Conservation (phyloP, 2,888 invertebrate species). For the Miltochrista miniata region DNA sequence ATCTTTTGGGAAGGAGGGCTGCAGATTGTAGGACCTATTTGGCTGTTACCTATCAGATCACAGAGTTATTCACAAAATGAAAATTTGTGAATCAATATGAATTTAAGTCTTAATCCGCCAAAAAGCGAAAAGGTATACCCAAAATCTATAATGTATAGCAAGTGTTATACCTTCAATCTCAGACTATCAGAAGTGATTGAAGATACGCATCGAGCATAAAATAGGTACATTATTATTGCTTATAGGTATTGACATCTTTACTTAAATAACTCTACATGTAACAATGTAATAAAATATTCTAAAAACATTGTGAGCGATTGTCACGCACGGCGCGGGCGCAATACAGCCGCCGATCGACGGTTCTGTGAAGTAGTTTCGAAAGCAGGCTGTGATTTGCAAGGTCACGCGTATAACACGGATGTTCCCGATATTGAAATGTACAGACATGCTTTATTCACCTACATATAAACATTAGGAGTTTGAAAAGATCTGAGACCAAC, state of each 20-base stretch:
- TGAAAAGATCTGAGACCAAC: conserved; percentile 73
- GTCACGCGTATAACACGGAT: conserved; percentile 84
- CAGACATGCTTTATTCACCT: conserved; percentile 83
- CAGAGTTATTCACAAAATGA: too few relatives aligned
- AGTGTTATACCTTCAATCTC: too few relatives aligned
- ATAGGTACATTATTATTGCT: conserved; percentile 51
- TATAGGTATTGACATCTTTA: conserved; percentile 57
- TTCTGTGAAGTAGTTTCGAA: conserved; percentile 83
- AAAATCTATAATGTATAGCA: too few relatives aligned
- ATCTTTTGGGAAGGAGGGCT: too few relatives aligned
- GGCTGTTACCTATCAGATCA: too few relatives aligned
- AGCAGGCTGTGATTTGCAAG: conserved; percentile 84
- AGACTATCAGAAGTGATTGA: conserved; percentile 17
- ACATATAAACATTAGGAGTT: conserved; percentile 79
- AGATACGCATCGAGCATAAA: conserved; percentile 51
- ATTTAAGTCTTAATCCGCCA: too few relatives aligned
- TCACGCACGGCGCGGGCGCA: conserved; percentile 51
- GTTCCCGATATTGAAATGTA: conserved; percentile 84
- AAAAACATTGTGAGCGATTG: conserved; percentile 64
- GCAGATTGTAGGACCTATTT: too few relatives aligned
- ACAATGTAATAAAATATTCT: conserved; percentile 72
- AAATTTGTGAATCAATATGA: too few relatives aligned
- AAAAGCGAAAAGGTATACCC: too few relatives aligned
- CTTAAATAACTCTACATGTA: conserved; percentile 66
- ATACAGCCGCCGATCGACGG: conserved; percentile 72